These are phyloP conservation scores for Callithrix jacchus DNA, from an alignment of 2,113 vertebrate species.

Conservation along the genomic window DNA sequence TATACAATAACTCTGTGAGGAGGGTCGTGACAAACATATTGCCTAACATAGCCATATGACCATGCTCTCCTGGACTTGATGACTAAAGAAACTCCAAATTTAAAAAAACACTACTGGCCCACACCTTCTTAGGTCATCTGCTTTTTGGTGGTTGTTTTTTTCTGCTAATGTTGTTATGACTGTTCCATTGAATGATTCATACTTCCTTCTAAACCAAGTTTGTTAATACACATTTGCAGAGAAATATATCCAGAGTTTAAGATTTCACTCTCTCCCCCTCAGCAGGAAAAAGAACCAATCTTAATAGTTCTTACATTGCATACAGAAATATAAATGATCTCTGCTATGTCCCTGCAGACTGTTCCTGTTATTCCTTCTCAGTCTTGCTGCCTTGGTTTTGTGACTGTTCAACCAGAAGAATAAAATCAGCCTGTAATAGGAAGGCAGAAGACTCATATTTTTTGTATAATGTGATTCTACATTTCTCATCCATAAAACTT, in stretches of 20 bases:
- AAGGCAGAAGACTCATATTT: background rate
- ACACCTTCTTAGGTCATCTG: slow-evolving; percentile 49
- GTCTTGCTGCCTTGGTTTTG: background rate
- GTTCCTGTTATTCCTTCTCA: background rate
- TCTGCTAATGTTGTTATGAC: background rate
- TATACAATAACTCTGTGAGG: background rate
- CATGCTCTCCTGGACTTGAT: background rate
- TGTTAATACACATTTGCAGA: background rate
- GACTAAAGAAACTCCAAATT: slow-evolving; percentile 31
- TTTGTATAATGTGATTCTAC: background rate
- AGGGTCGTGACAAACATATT: background rate
- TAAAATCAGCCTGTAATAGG: background rate
- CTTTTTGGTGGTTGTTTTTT: slow-evolving; percentile 13
- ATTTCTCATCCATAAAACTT: background rate
- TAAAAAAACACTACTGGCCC: slow-evolving; percentile 30
- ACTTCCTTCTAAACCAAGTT: background rate
- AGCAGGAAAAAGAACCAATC: background rate
- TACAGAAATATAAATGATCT: background rate
- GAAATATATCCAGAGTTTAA: background rate
- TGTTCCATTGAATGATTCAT: slow-evolving; percentile 18
- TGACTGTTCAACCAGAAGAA: background rate
- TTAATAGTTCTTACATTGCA: background rate
- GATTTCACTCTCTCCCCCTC: background rate
- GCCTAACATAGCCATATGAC: background rate
- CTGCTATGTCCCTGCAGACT: background rate